These are phyloP conservation scores for Gambusia affinis DNA, from an alignment of 2,113 vertebrate genomes.

Conservation along the genomic window DNA sequence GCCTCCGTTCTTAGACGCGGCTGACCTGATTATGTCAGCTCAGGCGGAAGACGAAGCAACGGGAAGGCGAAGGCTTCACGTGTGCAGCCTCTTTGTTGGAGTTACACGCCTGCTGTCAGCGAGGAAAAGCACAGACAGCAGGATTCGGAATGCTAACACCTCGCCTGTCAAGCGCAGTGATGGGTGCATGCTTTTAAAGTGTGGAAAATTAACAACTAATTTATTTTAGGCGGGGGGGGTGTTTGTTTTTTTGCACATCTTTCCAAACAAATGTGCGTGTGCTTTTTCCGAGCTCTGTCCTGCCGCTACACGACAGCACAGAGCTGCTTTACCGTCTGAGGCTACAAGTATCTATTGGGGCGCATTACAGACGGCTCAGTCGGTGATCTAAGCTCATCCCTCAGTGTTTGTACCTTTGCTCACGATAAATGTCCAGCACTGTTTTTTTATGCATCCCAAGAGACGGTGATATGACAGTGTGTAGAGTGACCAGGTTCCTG, in stretches of 20 bases:
- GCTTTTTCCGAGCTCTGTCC: too few species aligned
- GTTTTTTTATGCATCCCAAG: conserved; percentile 12
- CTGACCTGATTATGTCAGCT: conserved; percentile 68
- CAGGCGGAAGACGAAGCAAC: conserved; percentile 32
- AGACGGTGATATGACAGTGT: conserved; percentile 23
- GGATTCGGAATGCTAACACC: conserved; percentile 21
- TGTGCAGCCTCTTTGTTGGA: conserved; percentile 24
- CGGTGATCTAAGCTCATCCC: conserved; percentile 18
- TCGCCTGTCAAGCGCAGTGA: conserved; percentile 4
- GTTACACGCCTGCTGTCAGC: conserved; percentile 26
- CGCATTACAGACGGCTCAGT: conserved; percentile 13
- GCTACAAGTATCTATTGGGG: conserved; percentile 1
- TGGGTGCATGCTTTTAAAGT: background rate
- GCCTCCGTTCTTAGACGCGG: background rate
- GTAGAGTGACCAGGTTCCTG: conserved; percentile 44
- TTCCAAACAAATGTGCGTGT: too few species aligned
- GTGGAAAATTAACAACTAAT: background rate
- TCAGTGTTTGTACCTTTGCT: conserved; percentile 31
- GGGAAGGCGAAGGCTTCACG: conserved; percentile 47
- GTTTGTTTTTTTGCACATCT: too few species aligned
- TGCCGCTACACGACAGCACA: too few species aligned
- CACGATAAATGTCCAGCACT: conserved; percentile 32
- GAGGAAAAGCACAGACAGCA: conserved; percentile 27
- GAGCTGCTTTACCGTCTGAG: too few species aligned
- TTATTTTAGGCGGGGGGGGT: too few species aligned